Conservation (phyloP, 2,797 vertebrate genomes). For the Luscinia luscinia region DNA sequence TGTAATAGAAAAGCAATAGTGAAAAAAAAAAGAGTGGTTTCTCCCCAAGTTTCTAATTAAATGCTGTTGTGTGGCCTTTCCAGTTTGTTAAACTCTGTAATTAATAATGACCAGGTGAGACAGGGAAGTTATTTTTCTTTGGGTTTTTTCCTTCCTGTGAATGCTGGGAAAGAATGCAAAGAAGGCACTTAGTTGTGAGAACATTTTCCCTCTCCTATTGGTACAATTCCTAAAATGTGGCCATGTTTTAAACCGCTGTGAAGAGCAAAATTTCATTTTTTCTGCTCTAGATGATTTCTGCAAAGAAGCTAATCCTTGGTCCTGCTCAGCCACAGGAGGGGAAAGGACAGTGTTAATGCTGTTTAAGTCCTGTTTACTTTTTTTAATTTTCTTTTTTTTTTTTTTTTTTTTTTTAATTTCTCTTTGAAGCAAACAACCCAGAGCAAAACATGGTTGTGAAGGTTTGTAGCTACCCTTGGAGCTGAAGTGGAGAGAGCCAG, state of each 20-base stretch:
- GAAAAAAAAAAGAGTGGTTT: neutral
- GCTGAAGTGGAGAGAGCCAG: neutral
- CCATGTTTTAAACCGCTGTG: neutral
- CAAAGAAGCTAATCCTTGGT: neutral
- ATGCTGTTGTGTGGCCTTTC: neutral
- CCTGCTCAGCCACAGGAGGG: neutral
- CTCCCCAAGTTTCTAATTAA: constrained; percentile 9
- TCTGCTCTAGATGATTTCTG: neutral
- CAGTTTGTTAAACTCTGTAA: constrained; percentile 15
- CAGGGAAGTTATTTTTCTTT: neutral
- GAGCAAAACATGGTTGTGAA: neutral
- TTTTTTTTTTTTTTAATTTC: neutral
- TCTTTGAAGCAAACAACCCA: neutral
- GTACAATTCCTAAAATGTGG: neutral
- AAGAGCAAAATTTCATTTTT: neutral
- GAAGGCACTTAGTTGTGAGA: neutral
- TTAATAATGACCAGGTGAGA: constrained; percentile 33
- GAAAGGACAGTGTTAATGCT: neutral
- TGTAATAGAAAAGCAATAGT: neutral
- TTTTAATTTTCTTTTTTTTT: neutral
- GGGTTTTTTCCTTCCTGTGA: neutral
- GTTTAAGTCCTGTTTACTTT: neutral
- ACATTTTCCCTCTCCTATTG: neutral
- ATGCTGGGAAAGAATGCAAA: constrained; percentile 16
- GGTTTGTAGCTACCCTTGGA: neutral